Conservation (phyloP, 2,888 invertebrate species). For the Leucophenga maculata region DNA sequence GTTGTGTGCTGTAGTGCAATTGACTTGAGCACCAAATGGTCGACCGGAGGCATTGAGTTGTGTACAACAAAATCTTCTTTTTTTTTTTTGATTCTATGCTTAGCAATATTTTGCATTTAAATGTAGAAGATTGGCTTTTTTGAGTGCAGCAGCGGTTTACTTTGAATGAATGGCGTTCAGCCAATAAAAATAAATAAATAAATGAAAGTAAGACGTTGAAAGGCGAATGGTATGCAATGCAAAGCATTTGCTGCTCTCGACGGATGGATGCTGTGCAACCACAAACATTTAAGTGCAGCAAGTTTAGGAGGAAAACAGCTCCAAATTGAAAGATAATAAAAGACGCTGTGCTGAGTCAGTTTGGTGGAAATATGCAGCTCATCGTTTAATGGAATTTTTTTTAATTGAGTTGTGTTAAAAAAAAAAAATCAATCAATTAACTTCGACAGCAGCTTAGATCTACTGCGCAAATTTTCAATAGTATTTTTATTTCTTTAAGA, state of each 20-base stretch:
- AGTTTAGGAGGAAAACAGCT: no score
- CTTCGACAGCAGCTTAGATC: no score
- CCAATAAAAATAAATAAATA: constrained; percentile 6
- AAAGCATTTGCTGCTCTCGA: neutral
- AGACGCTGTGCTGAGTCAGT: no score
- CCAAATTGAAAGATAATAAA: no score
- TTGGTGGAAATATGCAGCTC: no score
- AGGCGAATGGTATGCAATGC: neutral
- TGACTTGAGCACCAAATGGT: neutral
- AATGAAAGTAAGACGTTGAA: constrained; percentile 3
- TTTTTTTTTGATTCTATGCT: neutral
- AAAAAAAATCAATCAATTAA: no score
- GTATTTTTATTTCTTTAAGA: no score
- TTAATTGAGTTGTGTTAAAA: no score
- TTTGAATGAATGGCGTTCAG: constrained; percentile 2
- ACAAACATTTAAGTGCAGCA: no score
- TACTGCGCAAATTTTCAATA: no score
- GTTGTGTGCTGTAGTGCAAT: neutral
- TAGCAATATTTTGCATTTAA: neutral
- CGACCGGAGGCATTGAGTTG: neutral
- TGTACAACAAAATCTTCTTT: neutral
- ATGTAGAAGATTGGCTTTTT: neutral
- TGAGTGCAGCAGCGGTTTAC: neutral
- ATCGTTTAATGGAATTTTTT: no score
- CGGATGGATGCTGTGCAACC: no score